Base-by-base conservation (phyloP, 2,888 invertebrate genomes). In the Cordylochernes scorpioides region DNA sequence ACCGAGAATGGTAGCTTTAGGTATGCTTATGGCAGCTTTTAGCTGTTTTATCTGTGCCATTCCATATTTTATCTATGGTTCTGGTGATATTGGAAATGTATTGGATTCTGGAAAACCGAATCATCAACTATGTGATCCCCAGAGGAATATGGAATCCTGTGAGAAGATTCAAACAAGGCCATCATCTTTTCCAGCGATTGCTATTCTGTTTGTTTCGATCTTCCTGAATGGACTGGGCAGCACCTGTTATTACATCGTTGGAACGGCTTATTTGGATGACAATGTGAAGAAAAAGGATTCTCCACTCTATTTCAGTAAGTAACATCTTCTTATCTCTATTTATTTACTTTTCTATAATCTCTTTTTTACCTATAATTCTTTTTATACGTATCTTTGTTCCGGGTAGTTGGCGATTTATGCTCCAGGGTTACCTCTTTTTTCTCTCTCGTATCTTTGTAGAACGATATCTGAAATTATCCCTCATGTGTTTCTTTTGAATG, bases 181-280 rank as follows among this genome's bases (percentile, higher is more conserved):
- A 5, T 32, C 37, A 14, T 32, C 35, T 31, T 15, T 24, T 19
- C 12, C 26, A n/a, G 41, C 40, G 9, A 36, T 40, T 12, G 16
- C 28, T 19, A 17, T 37, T 12, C 19, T 42, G 8, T 39, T 39
- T 28, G 10, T 34, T n/a, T 39, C 35, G 2, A 39, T 37, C 27
- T 43, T 41, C 15, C 19, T 42, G 7, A 41, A 41, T 31, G 43
- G 43, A 22, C 28, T 41, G 25, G 43, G 42, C 3, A 38, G 38
- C 6, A 39, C 36, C 8, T 28, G 31, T 8, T 41, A 33, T 29
- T 40, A 42, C 19, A 32, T 38, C 7, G 16, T 42, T 14, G 41
- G 41, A 3, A 34, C 33, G 7, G 36, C 39, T 5, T 41, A 40
- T 25, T 13, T 41, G 4, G 41, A 41, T 32, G 42, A 42, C 28